phyloP scores from a whole-genome alignment of 1,140 invertebrate species.

The Cydia splendana region DNA sequence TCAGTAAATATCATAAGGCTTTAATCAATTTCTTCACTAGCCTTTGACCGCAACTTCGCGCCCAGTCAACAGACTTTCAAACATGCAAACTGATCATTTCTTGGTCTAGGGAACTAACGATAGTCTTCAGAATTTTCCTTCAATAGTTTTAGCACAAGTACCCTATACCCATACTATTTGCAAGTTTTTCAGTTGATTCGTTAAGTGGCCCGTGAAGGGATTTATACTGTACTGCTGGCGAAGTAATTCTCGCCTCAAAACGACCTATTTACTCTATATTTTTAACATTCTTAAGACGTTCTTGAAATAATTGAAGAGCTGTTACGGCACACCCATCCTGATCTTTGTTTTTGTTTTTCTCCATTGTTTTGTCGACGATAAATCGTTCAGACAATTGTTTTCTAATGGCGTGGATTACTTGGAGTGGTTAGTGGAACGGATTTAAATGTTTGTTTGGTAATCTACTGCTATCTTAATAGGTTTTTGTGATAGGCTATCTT shows the following conservation, averaged over 20 bases:
- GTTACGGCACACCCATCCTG: neutral
- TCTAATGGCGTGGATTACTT: conserved; percentile 23
- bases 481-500: neutral
- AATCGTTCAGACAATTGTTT: conserved; percentile 31
- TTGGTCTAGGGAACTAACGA: no score
- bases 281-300: neutral
- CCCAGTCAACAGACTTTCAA: no score
- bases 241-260: conserved; percentile 45
- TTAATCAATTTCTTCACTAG: no score
- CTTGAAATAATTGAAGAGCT: neutral
- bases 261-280: neutral
- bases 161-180: conserved; percentile 44
- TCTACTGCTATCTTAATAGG: conserved; percentile 17
- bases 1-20: no score
- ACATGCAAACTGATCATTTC: no score
- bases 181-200: conserved; percentile 76
- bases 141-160: conserved; percentile 42
- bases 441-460: conserved; percentile 24
- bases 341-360: conserved; percentile 30
- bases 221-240: conserved; percentile 63
- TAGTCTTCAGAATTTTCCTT: no score
- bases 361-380: conserved; percentile 16
- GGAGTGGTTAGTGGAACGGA: conserved; percentile 11
- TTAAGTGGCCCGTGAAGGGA: conserved; percentile 72
- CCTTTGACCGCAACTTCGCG: no score